A percentile compares a stretch with the other conserved stretches of the same genome.
Evolutionary conservation across 1,140 invertebrate species (phyloP).

Genomic region (Calliopsis andreniformis): DNA sequence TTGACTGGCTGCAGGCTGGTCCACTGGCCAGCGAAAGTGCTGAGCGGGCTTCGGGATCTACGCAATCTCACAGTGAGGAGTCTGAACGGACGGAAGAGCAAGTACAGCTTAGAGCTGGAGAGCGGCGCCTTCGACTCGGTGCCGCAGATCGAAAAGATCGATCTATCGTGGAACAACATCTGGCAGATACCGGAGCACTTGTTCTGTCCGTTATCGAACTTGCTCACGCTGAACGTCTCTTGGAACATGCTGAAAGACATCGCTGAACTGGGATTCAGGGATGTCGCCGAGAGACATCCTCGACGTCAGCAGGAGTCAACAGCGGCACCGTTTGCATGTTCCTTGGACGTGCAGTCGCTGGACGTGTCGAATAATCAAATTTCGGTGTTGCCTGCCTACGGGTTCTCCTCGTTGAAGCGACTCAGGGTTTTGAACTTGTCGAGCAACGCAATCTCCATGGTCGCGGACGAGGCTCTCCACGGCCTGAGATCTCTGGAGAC

Average conservation of each 20-base stretch:
- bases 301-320: constrained; percentile 58
- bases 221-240: constrained; percentile 90
- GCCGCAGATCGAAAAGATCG: constrained; percentile 89
- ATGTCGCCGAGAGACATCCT: constrained; percentile 77
- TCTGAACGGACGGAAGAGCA: constrained; percentile 88
- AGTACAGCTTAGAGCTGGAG: constrained; percentile 90
- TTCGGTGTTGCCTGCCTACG: constrained; percentile 88
- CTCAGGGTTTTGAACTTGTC: constrained; percentile 89
- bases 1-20: constrained; percentile 92
- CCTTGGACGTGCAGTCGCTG: constrained; percentile 89
- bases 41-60: constrained; percentile 88
- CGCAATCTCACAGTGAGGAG: constrained; percentile 91
- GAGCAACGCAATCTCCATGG: constrained; percentile 92
- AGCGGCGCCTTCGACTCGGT: constrained; percentile 87
- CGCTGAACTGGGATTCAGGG: constrained; percentile 89
- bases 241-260: constrained; percentile 92
- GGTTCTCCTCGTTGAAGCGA: constrained; percentile 88
- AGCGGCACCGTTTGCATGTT: constrained; percentile 83
- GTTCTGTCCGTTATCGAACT: constrained; percentile 90
- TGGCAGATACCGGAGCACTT: constrained; percentile 92
- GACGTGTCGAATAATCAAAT: constrained; percentile 94
- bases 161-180: constrained; percentile 93
- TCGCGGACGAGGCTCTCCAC: constrained; percentile 90
- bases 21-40: constrained; percentile 86
- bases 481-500: constrained; percentile 90